phyloP scores from a whole-genome alignment of 2,888 invertebrate genomes.

The Oscheius sp. region DNA sequence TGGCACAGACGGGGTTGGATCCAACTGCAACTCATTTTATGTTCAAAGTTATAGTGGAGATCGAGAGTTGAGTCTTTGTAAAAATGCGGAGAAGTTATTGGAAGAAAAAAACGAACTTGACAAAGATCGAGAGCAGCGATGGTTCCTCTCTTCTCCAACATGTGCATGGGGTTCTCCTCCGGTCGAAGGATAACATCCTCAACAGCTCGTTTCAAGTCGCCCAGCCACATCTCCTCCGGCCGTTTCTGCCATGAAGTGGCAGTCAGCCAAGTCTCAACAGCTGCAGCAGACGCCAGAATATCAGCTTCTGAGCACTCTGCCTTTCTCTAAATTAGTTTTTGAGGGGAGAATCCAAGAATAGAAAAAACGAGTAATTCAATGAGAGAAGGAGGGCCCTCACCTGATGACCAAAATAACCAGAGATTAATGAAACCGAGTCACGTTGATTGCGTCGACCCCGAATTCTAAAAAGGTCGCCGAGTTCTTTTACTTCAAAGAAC shows the following conservation, averaged over 20 bases:
- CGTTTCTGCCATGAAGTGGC: slow-evolving; percentile 7
- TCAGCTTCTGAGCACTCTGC: no score
- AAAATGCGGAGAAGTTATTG: no score
- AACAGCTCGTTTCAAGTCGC: slow-evolving; percentile 51
- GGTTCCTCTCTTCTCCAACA: slow-evolving; percentile 48
- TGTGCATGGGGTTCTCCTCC: slow-evolving; percentile 50
- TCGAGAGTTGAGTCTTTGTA: neutral
- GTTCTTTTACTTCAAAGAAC: no score
- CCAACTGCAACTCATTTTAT: slow-evolving; percentile 15
- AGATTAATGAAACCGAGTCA: no score
- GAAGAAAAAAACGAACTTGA: slow-evolving; percentile 35
- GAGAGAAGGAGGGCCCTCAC: no score
- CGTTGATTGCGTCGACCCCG: no score
- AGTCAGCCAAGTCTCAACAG: slow-evolving; percentile 25
- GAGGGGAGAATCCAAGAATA: no score
- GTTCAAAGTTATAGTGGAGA: neutral
- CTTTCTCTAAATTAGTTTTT: no score
- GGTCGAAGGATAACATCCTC: slow-evolving; percentile 60
- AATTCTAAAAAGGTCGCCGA: no score
- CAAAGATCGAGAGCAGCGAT: slow-evolving; percentile 60
- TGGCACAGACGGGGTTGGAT: slow-evolving; percentile 4
- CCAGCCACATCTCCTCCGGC: slow-evolving; percentile 30
- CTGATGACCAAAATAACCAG: no score
- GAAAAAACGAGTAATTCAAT: no score
- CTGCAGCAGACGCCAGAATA: slow-evolving; percentile 13